These are phyloP conservation scores for Apis mellifera DNA, from an alignment of 1,140 invertebrate genomes.

Conservation along the genomic window Amel_HAv3.1 CM009943.2:9246501-9247000, in stretches of 20 bases:
- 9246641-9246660: background rate
- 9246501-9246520: too few relatives aligned
- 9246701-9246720: background rate
- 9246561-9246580: background rate
- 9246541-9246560: background rate
- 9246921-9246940: constrained; percentile 79
- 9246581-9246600: background rate
- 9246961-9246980: constrained; percentile 48
- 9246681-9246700: background rate
- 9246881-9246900: constrained; percentile 76
- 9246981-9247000: constrained; percentile 53
- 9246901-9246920: constrained; percentile 73
- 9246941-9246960: constrained; percentile 74
- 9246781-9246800: constrained; percentile 71
- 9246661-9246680: background rate
- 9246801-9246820: constrained; percentile 60
- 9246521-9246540: background rate
- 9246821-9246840: constrained; percentile 54
- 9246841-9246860: constrained; percentile 76
- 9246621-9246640: background rate
- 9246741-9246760: constrained; percentile 60
- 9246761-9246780: constrained; percentile 72
- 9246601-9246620: background rate
- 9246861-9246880: constrained; percentile 76
- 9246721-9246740: background rate